Evolutionary conservation across 1,140 invertebrate genomes (phyloP), one percentile per base, ranked within the genome.

Genomic region (Sminthurinus signatus): DNA sequence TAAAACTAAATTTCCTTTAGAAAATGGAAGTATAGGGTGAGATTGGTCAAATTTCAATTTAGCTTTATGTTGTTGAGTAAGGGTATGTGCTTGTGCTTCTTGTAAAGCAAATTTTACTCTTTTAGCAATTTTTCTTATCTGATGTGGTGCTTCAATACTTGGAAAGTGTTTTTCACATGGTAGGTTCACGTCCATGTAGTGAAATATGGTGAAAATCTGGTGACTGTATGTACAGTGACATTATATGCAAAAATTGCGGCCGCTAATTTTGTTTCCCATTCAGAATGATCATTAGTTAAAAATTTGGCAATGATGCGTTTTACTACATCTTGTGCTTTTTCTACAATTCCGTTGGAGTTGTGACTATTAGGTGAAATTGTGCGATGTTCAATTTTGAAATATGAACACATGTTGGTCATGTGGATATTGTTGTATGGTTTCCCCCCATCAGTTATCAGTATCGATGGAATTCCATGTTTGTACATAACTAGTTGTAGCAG

Each of bases 391-490:
- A 57, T 57, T 19, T 42, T 42, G 36, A 32, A 32, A 42, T 57
- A 4, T 32, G 36, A 5, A 62, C 60, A 62, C 28, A 63, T 57
- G 1, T 63, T 23, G 10, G 25, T 3, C 19, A 63, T 46, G 2
- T 25, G 15, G 2, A 10, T n/a, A 42, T n/a, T 10, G 3, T 3
- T 58, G 31, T 62, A 62, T 5, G 36, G 29, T 1, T 19, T 27
- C 12, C 59, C 64, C 27, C 29, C 32, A 39, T 66, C 64, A 5
- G 51, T n/a, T 3, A 61, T n/a, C 27, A 62, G 28, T 46, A 10
- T 31, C 21, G 23, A 32, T 2, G 64, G 64, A 14, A 56, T 1
- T 19, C 46, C 51, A 62, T 66, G 54, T 14, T 52, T 31, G 2
- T 29, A 28, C 28, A 66, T 21, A 5, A 62, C 39, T 23, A 32